Conservation (phyloP, 1,140 invertebrate genomes). For the Philopotamus ludificatus region DNA sequence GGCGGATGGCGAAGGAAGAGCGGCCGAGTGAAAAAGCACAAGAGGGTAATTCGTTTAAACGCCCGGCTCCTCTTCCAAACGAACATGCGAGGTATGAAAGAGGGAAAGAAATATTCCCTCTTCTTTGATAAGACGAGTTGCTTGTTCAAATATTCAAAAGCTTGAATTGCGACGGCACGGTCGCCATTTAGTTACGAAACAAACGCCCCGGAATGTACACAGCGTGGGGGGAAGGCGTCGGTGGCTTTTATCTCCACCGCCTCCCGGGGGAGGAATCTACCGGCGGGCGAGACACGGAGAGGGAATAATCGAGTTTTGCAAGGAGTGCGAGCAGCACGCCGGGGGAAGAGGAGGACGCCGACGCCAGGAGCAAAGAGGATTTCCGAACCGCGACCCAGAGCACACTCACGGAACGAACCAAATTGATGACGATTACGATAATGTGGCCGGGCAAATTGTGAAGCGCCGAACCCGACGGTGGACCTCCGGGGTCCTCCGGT, state of each 20-base stretch:
- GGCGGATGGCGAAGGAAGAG: no score
- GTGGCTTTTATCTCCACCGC: slow-evolving; percentile 24
- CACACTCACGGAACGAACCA: background rate
- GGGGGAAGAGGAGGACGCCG: slow-evolving; percentile 16
- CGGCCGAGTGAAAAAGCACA: slow-evolving; percentile 6
- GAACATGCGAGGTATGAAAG: background rate
- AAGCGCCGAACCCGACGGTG: background rate
- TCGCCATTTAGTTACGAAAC: slow-evolving; percentile 28
- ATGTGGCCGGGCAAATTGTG: slow-evolving; percentile 10
- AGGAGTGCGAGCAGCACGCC: slow-evolving; percentile 2
- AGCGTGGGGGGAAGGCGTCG: background rate
- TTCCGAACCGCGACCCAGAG: slow-evolving; percentile 10
- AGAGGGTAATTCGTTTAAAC: slow-evolving; percentile 11
- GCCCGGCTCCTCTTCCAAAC: background rate
- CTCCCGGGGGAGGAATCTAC: slow-evolving; percentile 4
- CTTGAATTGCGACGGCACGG: slow-evolving; percentile 21
- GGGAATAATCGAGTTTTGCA: slow-evolving; percentile 30
- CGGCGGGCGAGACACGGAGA: slow-evolving; percentile 15
- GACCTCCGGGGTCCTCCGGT: no score
- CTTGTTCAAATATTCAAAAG: slow-evolving; percentile 30
- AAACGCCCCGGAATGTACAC: slow-evolving; percentile 24
- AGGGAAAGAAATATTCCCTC: slow-evolving; percentile 12
- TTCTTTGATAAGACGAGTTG: slow-evolving; percentile 22
- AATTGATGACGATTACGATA: slow-evolving; percentile 24
- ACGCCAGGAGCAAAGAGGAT: slow-evolving; percentile 17